Conservation (phyloP, 1,140 invertebrate species). For the Triops cancriformis region DNA sequence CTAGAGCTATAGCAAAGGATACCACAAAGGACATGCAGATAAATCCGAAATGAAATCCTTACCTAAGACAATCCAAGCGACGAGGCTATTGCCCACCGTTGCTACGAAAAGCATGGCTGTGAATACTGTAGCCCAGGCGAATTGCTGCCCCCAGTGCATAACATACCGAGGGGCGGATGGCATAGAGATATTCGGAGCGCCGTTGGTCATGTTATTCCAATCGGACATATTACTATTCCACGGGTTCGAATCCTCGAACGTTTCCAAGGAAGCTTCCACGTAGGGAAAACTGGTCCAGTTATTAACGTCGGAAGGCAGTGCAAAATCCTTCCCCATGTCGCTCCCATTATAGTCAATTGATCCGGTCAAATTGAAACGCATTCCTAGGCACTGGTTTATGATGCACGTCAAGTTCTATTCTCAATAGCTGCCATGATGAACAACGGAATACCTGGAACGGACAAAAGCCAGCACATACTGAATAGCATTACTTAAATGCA, state of each 20-base stretch:
- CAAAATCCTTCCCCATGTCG: background rate
- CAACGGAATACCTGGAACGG: background rate
- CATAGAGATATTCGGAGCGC: background rate
- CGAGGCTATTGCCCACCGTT: conserved; percentile 70
- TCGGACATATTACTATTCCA: background rate
- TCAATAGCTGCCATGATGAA: background rate
- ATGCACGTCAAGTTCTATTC: background rate
- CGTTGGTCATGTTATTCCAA: background rate
- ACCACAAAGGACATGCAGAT: background rate
- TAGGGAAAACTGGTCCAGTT: background rate
- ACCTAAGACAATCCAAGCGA: conserved; percentile 83
- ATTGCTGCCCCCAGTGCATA: conserved; percentile 44
- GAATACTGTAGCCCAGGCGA: conserved; percentile 60
- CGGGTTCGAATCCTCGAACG: background rate
- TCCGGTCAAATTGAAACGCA: background rate
- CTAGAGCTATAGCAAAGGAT: background rate
- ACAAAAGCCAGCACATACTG: background rate
- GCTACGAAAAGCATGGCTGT: conserved; percentile 65
- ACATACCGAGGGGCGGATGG: conserved; percentile 5
- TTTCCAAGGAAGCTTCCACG: background rate
- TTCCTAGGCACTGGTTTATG: background rate
- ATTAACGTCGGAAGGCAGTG: background rate
- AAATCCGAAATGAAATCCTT: conserved; percentile 38
- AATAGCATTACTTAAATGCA: background rate
- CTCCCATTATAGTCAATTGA: background rate